Evolutionary conservation across 2,797 vertebrate genomes (phyloP), one percentile per base, ranked within the genome.

Genomic region (Hybognathus amarus): DNA sequence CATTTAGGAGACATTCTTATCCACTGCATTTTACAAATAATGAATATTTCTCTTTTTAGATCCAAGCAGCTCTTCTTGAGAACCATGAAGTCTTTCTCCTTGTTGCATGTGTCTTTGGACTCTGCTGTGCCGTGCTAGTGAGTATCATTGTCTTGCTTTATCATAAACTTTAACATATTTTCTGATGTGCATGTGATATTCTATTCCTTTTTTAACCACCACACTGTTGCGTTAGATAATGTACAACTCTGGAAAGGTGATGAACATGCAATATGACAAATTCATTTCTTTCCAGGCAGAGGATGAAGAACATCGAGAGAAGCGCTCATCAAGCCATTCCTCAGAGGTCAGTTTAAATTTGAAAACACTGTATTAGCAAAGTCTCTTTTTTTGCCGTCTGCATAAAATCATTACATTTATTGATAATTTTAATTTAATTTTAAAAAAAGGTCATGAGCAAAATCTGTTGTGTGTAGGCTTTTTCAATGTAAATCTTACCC

Each of bases 61-160:
- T 69, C 15, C 7, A 7, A 27, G 13, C 12, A 73, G 45, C 22
- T 56, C 50, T 59, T 42, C 30, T 54, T 67, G 22, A 80, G 22
- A 77, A 74, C 40, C 68, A 90, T 89, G 83, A 87, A 90, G 77
- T 50, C 79, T 10, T 47, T 78, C 12, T 88, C 12, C 6, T 87
- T 0, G 33, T 85, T n/a, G 77, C 82, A 15, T 80, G 81, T n/a
- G 47, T 86, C 18, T 66, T 88, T 38, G 84, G 66, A 47, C n/a
- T 88, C 13, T 54, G 81, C 45, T 84, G 67, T 22, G 69, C 82
- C 2, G n/a, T 82, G 10, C 82, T 82, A 40, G 86, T 88, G 42
- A 87, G 89, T 83, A 67, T 18, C 68, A 40, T 9, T 36, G 20
- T 59, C 80, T 76, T 24, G 6, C 52, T 54, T 54, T 54, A 54